Percentiles rank a stretch among this genome's conserved stretches.
Conservation (phyloP, 1,140 invertebrate species). For the Portunus trituberculatus region DNA sequence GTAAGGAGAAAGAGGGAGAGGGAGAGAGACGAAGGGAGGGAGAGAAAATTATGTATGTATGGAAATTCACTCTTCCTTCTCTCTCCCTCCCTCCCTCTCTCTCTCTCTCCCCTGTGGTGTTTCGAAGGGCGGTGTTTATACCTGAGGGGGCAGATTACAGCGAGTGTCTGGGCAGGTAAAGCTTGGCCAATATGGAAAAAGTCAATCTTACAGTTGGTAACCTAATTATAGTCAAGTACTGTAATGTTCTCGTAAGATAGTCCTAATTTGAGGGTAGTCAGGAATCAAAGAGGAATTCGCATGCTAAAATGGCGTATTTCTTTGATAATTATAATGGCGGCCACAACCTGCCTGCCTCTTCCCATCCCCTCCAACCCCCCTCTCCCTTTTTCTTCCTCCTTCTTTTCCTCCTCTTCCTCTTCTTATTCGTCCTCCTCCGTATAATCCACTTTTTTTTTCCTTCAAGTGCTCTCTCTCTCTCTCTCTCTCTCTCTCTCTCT, state of each 20-base stretch:
- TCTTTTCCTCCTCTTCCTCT: neutral
- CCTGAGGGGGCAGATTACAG: too few species aligned
- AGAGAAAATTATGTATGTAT: neutral
- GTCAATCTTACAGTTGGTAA: conserved; percentile 20
- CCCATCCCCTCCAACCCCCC: neutral
- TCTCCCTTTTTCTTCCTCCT: neutral
- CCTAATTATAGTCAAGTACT: conserved; percentile 63
- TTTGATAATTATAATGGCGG: conserved; percentile 53
- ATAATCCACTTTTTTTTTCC: neutral
- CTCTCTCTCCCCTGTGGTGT: neutral
- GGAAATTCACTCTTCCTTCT: neutral
- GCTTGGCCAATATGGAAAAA: neutral
- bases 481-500: neutral
- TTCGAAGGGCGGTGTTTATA: too few species aligned
- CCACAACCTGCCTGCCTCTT: neutral
- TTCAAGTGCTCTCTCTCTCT: neutral
- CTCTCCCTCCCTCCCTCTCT: neutral
- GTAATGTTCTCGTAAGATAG: conserved; percentile 53
- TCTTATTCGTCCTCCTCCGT: too few species aligned
- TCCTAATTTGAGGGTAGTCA: conserved; percentile 53
- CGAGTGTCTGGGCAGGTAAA: neutral
- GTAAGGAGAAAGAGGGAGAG: neutral
- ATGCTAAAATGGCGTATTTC: conserved; percentile 61
- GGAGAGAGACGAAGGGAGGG: neutral
- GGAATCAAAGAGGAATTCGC: conserved; percentile 63